Base-by-base conservation (phyloP, 2,797 vertebrate genomes). In the Martes flavigula region DNA sequence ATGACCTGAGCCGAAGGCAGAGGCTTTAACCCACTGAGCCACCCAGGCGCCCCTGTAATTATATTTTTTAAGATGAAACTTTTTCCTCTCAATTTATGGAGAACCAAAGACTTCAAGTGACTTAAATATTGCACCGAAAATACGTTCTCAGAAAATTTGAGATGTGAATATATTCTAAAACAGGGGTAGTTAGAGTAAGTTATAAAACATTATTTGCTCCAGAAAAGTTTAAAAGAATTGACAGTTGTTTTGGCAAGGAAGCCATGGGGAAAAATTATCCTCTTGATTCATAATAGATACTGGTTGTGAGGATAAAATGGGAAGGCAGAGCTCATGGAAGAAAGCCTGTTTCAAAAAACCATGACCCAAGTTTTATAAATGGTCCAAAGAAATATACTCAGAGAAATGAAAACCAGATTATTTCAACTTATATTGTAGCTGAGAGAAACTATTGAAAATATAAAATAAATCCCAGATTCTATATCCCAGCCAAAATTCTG, bases 271-370 rank as follows among this genome's bases (percentile, higher is more conserved):
- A 97, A 98, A 98, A 92, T 79, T 96, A 97, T 95, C 81, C 68
- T 95, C 91, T 90, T 96, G 83, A 88, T 98, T 94, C 86, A 96
- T 98, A 97, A 94, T 94, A 94, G 93, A 97, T 75, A 96, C 96
- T 97, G 9, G 8, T 86, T 97, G 89, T 98, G 88, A 97, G 97
- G 95, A 93, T 93, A 88, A 97, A 96, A 95, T 97, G 88, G 93
- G 54, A 97, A 98, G 89, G 90, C 95, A 88, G 54, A 98, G 77
- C 66, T 94, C 96, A 96, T 84, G 87, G 77, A 97, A 96, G 91
- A 97, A 98, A 98, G 98, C 78, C 95, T 78, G 73, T 97, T 98
- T 97, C 96, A 98, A 97, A 97, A 77, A 91, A 93, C 96, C 94
- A 70, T 87, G 78, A 96, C 92, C 93, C 97, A 97, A 95, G 87